Conservation (phyloP, 2,113 vertebrate species). For the Eublepharis macularius region DNA sequence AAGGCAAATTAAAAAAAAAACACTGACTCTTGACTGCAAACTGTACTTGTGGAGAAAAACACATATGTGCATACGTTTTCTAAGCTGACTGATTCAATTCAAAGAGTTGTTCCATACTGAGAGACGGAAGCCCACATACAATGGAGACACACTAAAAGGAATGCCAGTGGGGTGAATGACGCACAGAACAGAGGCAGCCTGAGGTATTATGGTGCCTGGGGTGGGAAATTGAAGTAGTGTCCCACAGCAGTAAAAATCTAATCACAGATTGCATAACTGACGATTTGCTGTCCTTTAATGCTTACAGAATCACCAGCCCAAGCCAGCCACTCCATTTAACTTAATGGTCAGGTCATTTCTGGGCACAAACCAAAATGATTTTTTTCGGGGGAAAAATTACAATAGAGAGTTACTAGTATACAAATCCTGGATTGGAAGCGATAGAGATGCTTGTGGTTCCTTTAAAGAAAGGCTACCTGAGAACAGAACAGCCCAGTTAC, state of each 20-base stretch:
- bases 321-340: background rate
- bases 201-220: background rate
- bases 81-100: background rate
- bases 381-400: too few species aligned
- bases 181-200: background rate
- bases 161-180: background rate
- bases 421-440: too few species aligned
- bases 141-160: background rate
- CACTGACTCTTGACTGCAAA: too few species aligned
- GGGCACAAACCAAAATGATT: background rate
- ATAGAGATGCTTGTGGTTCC: too few species aligned
- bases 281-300: background rate
- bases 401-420: too few species aligned
- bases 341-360: background rate
- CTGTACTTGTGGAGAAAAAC: too few species aligned
- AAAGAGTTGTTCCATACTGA: background rate
- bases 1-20: too few species aligned
- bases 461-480: too few species aligned
- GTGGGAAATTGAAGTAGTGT: background rate
- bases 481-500: too few species aligned
- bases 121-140: background rate
- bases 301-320: background rate
- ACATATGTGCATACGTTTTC: background rate
- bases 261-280: background rate
- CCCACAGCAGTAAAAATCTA: background rate